A percentile compares a stretch with the other conserved stretches of the same genome.
Evolutionary conservation across 2,797 vertebrate genomes (phyloP).

Genomic region (Myripristis murdjan): DNA sequence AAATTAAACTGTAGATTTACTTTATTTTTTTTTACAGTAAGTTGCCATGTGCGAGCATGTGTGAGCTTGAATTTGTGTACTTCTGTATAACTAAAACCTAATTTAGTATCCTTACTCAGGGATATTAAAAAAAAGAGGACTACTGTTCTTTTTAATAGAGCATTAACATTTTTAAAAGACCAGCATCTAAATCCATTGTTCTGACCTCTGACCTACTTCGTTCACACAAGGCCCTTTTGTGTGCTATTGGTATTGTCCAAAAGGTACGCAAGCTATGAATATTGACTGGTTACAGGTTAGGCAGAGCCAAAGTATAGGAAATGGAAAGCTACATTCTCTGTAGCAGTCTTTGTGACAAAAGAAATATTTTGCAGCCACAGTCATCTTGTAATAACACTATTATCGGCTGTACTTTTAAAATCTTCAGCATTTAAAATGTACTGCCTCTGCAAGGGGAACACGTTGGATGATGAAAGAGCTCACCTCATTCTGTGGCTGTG

Average conservation of each 20-base stretch:
- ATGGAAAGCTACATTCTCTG: too few relatives aligned
- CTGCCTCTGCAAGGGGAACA: not conserved
- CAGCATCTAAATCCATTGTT: not conserved
- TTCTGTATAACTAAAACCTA: not conserved
- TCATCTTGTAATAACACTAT: too few relatives aligned
- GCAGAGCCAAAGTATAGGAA: too few relatives aligned
- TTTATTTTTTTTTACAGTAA: too few relatives aligned
- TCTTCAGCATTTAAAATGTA: not conserved
- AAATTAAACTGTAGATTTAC: too few relatives aligned
- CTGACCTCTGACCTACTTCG: not conserved
- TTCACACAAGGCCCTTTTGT: not conserved
- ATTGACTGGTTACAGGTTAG: not conserved
- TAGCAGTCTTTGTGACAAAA: too few relatives aligned
- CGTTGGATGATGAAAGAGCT: not conserved
- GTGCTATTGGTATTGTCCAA: not conserved
- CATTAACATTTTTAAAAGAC: not conserved
- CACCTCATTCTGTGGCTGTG: not conserved
- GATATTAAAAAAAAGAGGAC: too few relatives aligned
- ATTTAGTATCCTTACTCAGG: not conserved
- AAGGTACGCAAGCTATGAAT: not conserved
- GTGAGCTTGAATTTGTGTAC: not conserved
- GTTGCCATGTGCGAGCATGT: too few relatives aligned
- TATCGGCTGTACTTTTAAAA: too few relatives aligned
- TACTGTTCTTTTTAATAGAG: not conserved
- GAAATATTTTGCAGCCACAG: too few relatives aligned